A percentile compares a stretch with the other conserved stretches of the same genome.
These are phyloP conservation scores for Tachyglossus aculeatus DNA, from an alignment of 2,797 vertebrate genomes.

Conservation along the genomic window DNA sequence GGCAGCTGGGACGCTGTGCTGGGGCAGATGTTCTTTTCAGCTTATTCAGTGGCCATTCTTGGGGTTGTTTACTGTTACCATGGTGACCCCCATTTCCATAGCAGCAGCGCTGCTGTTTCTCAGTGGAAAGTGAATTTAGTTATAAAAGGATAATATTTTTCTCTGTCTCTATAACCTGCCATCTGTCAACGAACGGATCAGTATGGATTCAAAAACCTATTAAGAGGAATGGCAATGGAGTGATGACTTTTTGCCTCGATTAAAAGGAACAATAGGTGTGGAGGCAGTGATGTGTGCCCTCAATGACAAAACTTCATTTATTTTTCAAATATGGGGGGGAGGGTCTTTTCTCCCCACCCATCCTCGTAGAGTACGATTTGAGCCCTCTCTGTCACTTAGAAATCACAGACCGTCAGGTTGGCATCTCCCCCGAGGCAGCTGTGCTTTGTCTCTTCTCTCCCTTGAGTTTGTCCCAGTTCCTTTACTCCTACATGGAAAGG, in stretches of 20 bases:
- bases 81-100: constrained; percentile 80
- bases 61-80: constrained; percentile 81
- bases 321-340: constrained; percentile 6
- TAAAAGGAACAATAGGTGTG: constrained; percentile 43
- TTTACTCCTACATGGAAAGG: constrained; percentile 4
- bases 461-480: background rate
- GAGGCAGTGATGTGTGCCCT: constrained; percentile 34
- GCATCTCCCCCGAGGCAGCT: constrained; percentile 27
- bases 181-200: constrained; percentile 79
- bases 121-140: constrained; percentile 78
- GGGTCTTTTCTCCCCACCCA: constrained; percentile 2
- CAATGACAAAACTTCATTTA: constrained; percentile 18
- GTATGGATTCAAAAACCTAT: constrained; percentile 69
- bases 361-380: background rate
- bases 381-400: background rate
- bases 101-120: constrained; percentile 77
- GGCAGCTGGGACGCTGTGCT: constrained; percentile 74
- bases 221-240: constrained; percentile 59
- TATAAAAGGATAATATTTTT: constrained; percentile 83
- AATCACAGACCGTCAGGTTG: constrained; percentile 13
- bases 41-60: constrained; percentile 75
- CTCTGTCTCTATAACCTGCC: constrained; percentile 76
- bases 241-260: constrained; percentile 44
- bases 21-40: constrained; percentile 86
- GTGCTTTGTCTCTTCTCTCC: constrained; percentile 10